Percentiles rank a stretch among this genome's conserved stretches.
Evolutionary conservation across 2,888 invertebrate species (phyloP).

Genomic region (Cantharis flavilabris): DNA sequence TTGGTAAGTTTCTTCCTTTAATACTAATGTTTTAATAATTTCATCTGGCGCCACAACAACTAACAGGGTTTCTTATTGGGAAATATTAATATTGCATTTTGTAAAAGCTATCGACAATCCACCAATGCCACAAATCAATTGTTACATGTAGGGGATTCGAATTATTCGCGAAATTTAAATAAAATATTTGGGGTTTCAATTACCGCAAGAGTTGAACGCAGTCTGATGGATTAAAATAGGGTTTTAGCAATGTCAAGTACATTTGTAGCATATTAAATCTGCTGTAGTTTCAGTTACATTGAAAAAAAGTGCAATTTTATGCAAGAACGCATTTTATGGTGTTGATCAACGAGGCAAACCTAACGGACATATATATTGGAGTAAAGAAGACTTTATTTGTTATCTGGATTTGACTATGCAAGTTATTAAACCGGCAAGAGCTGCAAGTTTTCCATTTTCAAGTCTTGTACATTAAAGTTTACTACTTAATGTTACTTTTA

Average conservation of each 20-base stretch:
- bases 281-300: not conserved
- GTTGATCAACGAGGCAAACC: conserved; percentile 1
- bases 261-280: not conserved
- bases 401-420: not conserved
- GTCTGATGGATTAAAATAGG: not conserved
- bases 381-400: not conserved
- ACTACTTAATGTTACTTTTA: not conserved
- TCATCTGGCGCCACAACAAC: too few relatives aligned
- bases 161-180: not conserved
- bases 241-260: not conserved
- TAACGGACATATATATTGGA: conserved; percentile 5
- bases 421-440: not conserved
- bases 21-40: too few relatives aligned
- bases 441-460: not conserved
- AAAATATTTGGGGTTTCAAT: not conserved
- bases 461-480: not conserved
- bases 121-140: too few relatives aligned
- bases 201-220: not conserved
- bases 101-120: too few relatives aligned
- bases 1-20: too few relatives aligned
- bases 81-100: too few relatives aligned
- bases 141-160: not conserved
- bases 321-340: conserved; percentile 23
- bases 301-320: conserved; percentile 26
- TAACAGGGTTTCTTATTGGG: too few relatives aligned